Evolutionary conservation across 2,888 invertebrate genomes (phyloP), one percentile per base, ranked within the genome.

Genomic region (Torymus auratus): DNA sequence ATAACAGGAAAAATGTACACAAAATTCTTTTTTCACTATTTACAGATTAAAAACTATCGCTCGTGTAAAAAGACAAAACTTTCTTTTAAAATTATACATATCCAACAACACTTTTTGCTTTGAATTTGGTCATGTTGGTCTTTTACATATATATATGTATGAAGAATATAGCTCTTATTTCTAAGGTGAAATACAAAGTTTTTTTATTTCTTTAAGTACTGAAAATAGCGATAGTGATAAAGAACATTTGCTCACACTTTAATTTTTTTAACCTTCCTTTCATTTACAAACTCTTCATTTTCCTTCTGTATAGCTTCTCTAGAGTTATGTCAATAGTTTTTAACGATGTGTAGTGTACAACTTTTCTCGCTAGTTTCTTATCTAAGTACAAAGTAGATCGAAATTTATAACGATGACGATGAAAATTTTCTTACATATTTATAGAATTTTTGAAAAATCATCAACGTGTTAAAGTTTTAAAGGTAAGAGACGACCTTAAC

Each of bases 1-100:
- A 74, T 77, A 81, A 61, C 68, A 74, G 70, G 72, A 64, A 60
- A 14, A 60, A 70, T 70, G 74, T 78, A 12, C 73, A 73, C 78
- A 81, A 64, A 74, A 61, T 62, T 65, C 60, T 12, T 61, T 70
- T 74, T 15, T 61, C 55, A 23, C 70, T 81, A 81, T 81, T 78
- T 78, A 78, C 74, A 78, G 52, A 65, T 73, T 69, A 13, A 28
- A 62, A 76, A 52, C 14, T 65, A 55, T 20, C 41, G 28, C 20
- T 67, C 7, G 60, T 55, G 62, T 70, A 64, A 74, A 70, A 56
- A 62, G 70, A 68, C 15, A 65, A 65, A 60, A 28, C 15, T 50
- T 50, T 55, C 0, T 80, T 68, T 64, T 78, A 56, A 78, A 73
- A 76, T 72, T 67, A 77, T 12, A 70, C 52, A 53, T 61, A 7